Evolutionary conservation across 2,797 vertebrate species (phyloP).

Genomic region (Lepus oiostolus): DNA sequence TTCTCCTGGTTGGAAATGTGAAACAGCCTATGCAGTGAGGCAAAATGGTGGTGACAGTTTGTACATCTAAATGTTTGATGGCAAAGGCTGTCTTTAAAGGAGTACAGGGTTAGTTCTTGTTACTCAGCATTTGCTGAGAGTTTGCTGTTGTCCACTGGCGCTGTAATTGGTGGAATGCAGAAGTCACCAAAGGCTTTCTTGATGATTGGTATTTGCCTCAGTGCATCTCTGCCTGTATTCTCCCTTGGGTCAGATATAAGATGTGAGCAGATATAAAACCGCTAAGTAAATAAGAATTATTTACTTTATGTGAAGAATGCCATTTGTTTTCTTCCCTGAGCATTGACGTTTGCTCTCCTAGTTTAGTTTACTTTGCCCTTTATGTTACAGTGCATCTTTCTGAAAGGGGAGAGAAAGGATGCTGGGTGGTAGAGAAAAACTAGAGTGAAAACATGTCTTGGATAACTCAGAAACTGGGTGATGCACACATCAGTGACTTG

Average conservation of each 20-base stretch:
- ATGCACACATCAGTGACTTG: background rate
- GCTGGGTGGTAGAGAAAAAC: slow-evolving; percentile 1
- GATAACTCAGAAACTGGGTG: slow-evolving; percentile 55
- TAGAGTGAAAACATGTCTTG: background rate
- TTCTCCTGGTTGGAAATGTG: slow-evolving; percentile 57
- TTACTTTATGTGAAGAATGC: background rate
- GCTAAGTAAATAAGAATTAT: background rate
- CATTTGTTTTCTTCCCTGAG: background rate
- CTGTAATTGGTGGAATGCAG: background rate
- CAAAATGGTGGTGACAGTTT: background rate
- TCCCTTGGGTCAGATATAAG: background rate
- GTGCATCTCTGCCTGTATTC: background rate
- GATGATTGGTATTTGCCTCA: background rate
- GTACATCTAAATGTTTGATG: background rate
- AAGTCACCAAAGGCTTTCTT: background rate
- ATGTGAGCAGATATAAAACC: background rate
- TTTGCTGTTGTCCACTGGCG: background rate
- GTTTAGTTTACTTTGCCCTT: slow-evolving; percentile 44
- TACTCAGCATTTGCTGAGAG: background rate
- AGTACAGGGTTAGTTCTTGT: background rate
- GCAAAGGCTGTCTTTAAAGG: background rate
- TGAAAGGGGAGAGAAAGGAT: background rate
- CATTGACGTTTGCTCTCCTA: background rate
- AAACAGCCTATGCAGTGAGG: background rate
- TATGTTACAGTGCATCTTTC: background rate